Base-by-base conservation (phyloP, 2,113 vertebrate species). In the Hiodon alosoides region DNA sequence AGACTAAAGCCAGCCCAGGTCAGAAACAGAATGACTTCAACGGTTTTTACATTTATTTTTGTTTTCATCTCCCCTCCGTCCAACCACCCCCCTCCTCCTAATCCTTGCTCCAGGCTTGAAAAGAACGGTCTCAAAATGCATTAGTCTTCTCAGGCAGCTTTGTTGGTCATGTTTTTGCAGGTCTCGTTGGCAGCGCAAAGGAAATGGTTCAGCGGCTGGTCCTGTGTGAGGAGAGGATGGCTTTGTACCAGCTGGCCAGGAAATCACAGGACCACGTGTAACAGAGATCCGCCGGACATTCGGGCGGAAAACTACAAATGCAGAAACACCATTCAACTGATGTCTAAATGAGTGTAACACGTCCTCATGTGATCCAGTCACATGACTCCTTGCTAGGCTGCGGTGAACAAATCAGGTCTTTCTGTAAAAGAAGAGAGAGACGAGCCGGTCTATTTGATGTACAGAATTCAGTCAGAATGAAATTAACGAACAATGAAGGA, bases 261-360 rank as follows among this genome's bases (percentile, higher is more conserved):
- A 68, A 67, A 79, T 72, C 79, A 74, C 11, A 73, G 83, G 80
- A 83, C 86, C 89, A 87, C 72, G 68, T 78, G 64, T 17, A 88
- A 90, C 75, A 79, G 89, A 72, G 85, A 85, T 89, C 93, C 94
- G 93, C 94, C 93, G 88, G 74, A 64, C 82, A 87, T 90, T 85
- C 71, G 3, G 87, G 92, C 92, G 90, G 92, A 85, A 76, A 92
- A 91, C 48, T 54, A 89, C 93, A 93, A 86, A 92, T 87, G 92
- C 91, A 93, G 89, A 90, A 93, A 93, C 92, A 95, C 95, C 96
- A 96, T 97, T 95, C 89, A 96, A 95, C 94, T 96, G 95, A 96
- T 95, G 95, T 94, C 91, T 93, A 92, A 90, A 89, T 90, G 91
- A 92, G 90, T 88, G 88, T 90, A 83, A 89, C 83, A 90, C 83